Evolutionary conservation across 2,888 invertebrate genomes (phyloP), one percentile per base, ranked within the genome.

Genomic region (Ypsolopha scabrella): DNA sequence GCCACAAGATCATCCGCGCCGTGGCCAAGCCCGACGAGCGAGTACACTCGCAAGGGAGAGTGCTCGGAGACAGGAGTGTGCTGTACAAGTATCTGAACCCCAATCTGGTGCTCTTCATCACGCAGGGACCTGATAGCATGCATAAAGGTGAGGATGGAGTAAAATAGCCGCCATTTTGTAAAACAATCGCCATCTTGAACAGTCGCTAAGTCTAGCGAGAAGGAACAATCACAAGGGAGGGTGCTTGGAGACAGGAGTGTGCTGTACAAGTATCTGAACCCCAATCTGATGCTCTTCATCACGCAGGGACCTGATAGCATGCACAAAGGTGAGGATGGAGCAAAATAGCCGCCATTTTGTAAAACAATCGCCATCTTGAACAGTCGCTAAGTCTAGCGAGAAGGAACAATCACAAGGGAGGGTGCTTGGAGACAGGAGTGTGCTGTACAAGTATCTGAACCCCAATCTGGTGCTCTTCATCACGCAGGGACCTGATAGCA

Each of bases 31-130:
- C 90, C 7, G 82, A 87, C 58, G 95, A 95, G 82, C 88, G 90
- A 54, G 94, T 96, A 11, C 98, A 98, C 78, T 97, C 98, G 0
- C 96, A 97, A 71, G 99, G 99, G 33, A 90, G 97, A 58, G 98
- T 98, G 49, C 87, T 99, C 59, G 94, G 94, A 38, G 97, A 99
- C 87, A 90, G 99, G 56, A 96, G 96, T 62, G 99, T 99, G 51
- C 90, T 99, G 39, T 99, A 99, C 87, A 99, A 99, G 81, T 99
- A 99, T 78, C 90, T 95, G 60, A 99, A 99, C 88, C 99, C 99
- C 35, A 99, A 99, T 86, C 88, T 99, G 58, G 91, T 98, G 56
- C 95, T 95, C 10, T 88, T 98, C 56, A 89, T 94, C 34, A 93
- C 95, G 0, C 90, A 94, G 67, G 92, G 92, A 36, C 88, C 90